Percentiles rank a stretch among this genome's conserved stretches.
phyloP scores from a whole-genome alignment of 2,797 vertebrate genomes.

The Poliocrania exsul region DNA sequence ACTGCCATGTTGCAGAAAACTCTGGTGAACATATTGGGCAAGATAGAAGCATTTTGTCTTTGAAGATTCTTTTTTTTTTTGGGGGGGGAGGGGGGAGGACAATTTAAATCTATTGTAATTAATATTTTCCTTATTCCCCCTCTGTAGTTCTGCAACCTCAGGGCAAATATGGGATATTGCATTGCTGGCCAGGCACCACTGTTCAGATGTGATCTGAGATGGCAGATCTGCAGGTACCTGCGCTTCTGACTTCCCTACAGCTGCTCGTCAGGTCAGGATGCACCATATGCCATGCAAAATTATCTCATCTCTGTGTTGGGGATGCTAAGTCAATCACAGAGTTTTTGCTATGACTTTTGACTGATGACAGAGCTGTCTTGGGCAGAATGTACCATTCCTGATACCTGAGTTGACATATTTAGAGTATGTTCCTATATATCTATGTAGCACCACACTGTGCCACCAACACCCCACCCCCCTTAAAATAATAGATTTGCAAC shows the following conservation, averaged over 20 bases:
- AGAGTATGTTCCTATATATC: not conserved
- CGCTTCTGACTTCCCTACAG: not conserved
- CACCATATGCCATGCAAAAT: conserved; percentile 3
- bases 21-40: not conserved
- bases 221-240: conserved; percentile 43
- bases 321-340: not conserved
- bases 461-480: not conserved
- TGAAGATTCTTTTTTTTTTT: not conserved
- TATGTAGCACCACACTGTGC: not conserved
- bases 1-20: not conserved
- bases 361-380: not conserved
- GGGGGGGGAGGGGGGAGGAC: rapidly evolving
- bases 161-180: not conserved
- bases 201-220: conserved; percentile 25
- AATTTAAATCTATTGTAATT: not conserved
- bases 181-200: not conserved
- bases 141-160: not conserved
- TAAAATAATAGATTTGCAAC: conserved; percentile 1
- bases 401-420: not conserved
- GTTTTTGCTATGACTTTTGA: not conserved
- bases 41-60: not conserved
- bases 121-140: not conserved
- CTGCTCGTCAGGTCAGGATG: not conserved
- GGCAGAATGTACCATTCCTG: not conserved
- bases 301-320: not conserved